Conservation (phyloP, 1,140 invertebrate genomes). For the Dendroctonus valens region DNA sequence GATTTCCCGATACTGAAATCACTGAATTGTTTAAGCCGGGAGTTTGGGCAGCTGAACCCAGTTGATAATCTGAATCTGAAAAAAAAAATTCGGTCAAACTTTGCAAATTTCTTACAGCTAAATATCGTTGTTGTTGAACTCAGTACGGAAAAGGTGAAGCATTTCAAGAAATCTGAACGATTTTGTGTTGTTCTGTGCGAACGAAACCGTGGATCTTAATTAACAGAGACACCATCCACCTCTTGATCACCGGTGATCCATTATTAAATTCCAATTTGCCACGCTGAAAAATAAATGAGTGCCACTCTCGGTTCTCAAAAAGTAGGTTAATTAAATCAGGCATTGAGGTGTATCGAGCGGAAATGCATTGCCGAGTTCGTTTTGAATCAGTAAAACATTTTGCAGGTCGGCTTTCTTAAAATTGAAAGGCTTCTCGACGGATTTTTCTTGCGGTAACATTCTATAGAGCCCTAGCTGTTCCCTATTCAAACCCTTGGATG, state of each 20-base stretch:
- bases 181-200: too few species aligned
- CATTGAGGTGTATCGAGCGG: background rate
- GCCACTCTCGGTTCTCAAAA: background rate
- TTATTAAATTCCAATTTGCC: conserved; percentile 2
- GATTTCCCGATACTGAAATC: conserved; percentile 41
- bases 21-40: conserved; percentile 51
- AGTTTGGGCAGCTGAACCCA: conserved; percentile 59
- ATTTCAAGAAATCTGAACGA: too few species aligned
- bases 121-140: background rate
- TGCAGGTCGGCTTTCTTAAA: background rate
- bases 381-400: background rate
- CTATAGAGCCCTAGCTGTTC: too few species aligned
- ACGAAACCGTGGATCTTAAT: too few species aligned
- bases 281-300: background rate
- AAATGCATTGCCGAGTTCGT: background rate
- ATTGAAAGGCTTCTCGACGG: too few species aligned
- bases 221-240: too few species aligned
- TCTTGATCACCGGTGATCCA: too few species aligned
- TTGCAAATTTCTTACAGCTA: background rate
- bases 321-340: conserved; percentile 4
- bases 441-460: too few species aligned
- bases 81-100: conserved; percentile 12
- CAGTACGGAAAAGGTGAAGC: too few species aligned
- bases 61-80: conserved; percentile 65
- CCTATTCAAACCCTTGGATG: too few species aligned